Evolutionary conservation across 2,113 vertebrate species (phyloP).

Genomic region (Perca fluviatilis): DNA sequence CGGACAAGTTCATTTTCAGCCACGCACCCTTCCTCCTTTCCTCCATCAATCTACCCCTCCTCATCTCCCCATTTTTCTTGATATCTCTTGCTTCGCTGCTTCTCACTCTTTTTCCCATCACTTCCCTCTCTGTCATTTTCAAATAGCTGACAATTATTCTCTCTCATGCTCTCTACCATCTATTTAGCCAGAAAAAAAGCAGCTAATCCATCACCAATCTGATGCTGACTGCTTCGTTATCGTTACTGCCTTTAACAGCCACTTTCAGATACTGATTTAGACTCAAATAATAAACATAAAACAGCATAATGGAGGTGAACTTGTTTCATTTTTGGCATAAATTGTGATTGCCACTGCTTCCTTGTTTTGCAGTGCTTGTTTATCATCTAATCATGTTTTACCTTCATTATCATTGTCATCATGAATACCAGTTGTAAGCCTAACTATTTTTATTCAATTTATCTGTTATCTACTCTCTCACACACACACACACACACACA

Average conservation of each 20-base stretch:
- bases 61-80: conserved; percentile 54
- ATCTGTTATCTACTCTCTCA: conserved; percentile 50
- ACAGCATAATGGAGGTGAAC: background rate
- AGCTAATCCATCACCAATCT: background rate
- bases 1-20: conserved; percentile 76
- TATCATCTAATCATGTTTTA: conserved; percentile 52
- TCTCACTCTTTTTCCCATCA: conserved; percentile 43
- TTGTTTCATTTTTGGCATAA: conserved; percentile 1
- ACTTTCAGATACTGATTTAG: background rate
- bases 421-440: conserved; percentile 52
- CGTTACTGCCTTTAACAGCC: background rate
- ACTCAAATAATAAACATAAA: background rate
- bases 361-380: conserved; percentile 9
- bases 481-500: background rate
- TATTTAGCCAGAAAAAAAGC: conserved; percentile 3
- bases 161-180: conserved; percentile 26
- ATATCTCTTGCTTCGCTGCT: conserved; percentile 51
- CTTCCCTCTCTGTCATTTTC: conserved; percentile 61
- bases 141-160: conserved; percentile 63
- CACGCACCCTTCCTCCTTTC: conserved; percentile 39
- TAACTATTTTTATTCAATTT: conserved; percentile 63
- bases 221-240: background rate
- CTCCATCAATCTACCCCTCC: conserved; percentile 59
- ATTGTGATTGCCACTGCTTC: conserved; percentile 24
- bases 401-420: conserved; percentile 51